Evolutionary conservation across 2,888 invertebrate genomes (phyloP), one percentile per base, ranked within the genome.

Genomic region (Baccha elongata): DNA sequence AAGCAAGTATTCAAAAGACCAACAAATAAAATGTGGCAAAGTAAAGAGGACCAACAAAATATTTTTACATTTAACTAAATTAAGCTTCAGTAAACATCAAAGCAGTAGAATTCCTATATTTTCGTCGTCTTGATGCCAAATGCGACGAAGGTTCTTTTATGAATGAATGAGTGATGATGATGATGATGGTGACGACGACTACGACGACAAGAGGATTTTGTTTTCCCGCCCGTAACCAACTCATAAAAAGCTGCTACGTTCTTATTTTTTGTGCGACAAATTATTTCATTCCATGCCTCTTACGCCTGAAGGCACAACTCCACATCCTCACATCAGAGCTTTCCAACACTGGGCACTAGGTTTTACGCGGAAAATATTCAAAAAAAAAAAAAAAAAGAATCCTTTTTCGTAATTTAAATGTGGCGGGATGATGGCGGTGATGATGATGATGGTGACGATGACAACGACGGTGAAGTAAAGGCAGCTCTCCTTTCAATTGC

Each of bases 141-240:
- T 71, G 65, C 65, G 71, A 72, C 26, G 44, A 64, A 52, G 62
- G 62, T 62, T 64, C 42, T 53, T 72, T 62, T 72, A 64, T 78
- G 72, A 72, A 72, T 78, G 75, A 76, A 53, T 71, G 76, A 65
- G 35, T 76, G 76, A 48, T 75, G 62, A 69, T 62, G 53, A 68
- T 32, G 74, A 42, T 17, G 62, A 37, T 8, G 29, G 8, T 4
- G 50, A 21, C 17, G 7, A 17, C 40, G 21, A 52, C 37, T 7
- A 62, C 29, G 48, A 35, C 21, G 46, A 58, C 29, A 50, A 71
- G 23, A 29, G 26, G 29, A 55, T 17, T 68, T 42, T 64, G 71
- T 53, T 42, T 10, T 23, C 13, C 13, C 35, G 8, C 46, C 35
- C 19, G 21, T 42, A 65, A 13, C 37, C 15, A 55, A 44, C 55